Conservation (phyloP, 2,797 vertebrate species). For the Hafferia zeledoni region DNA sequence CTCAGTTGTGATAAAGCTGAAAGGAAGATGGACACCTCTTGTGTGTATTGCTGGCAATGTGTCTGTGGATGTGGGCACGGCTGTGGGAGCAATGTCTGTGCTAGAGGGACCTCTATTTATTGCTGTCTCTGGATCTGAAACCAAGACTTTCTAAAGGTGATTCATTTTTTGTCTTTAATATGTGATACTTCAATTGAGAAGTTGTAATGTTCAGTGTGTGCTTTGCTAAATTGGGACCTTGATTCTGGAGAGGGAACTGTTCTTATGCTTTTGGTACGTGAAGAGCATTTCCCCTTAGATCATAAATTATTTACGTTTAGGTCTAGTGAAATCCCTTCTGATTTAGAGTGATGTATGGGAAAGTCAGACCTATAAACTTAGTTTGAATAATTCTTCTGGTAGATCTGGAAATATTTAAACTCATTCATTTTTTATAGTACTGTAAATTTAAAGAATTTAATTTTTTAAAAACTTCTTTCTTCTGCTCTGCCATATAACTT, state of each 20-base stretch:
- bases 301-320: conserved; percentile 12
- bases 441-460: conserved; percentile 38
- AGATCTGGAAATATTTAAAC: conserved; percentile 64
- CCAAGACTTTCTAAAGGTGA: not conserved
- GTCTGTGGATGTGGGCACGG: not conserved
- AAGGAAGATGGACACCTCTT: not conserved
- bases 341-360: conserved; percentile 51
- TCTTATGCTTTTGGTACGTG: not conserved
- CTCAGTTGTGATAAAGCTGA: not conserved
- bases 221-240: not conserved
- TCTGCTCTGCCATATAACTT: not conserved
- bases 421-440: not conserved
- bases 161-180: not conserved
- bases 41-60: fast-evolving
- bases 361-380: conserved; percentile 46
- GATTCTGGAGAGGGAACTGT: not conserved
- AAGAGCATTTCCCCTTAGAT: conserved; percentile 30
- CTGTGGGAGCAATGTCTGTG: not conserved
- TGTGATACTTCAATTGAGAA: fast-evolving
- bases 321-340: conserved; percentile 29
- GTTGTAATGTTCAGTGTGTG: not conserved
- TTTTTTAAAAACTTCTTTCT: not conserved
- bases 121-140: not conserved
- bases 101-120: not conserved
- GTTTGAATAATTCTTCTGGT: conserved; percentile 64